Evolutionary conservation across 2,113 vertebrate genomes (phyloP), one percentile per base, ranked within the genome.

Genomic region (Gadus chalcogrammus): DNA sequence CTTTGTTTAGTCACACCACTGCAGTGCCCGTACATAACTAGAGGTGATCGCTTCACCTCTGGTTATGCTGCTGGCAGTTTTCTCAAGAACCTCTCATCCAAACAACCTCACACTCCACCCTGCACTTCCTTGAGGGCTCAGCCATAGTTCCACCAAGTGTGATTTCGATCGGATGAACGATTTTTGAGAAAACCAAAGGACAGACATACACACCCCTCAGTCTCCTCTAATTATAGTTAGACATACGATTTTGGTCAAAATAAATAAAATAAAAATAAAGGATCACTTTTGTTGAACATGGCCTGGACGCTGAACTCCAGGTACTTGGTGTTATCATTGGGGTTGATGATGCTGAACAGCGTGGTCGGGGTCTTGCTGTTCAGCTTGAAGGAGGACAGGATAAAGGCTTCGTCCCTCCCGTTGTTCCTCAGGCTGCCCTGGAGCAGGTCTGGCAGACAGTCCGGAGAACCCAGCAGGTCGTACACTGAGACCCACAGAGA

Each of bases 241-340:
- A 35, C 63, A 52, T 16, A 1, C 15, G 42, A 22, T 4, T 58
- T 31, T 65, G 11, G 60, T 28, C 55, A 2, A 27, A 18, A n/a
- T n/a, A 28, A 42, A 9, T 88, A 13, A 48, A 48, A 48, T 9
- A 48, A 48, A 12, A 12, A 9, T 12, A 48, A 48, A 48, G 42
- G 58, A 17, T 92, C 82, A 99, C 97, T 93, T 93, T 95, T 98
- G 89, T 93, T 97, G 76, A 94, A 85, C 56, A 94, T 93, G 73
- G 95, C 96, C 87, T 96, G 94, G 58, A 98, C 89, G 0, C 79
- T 93, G 75, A 99, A 93, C 74, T 99, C 97, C 85, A 99, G 94
- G 85, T 96, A 94, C 70, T 95, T 97, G 72, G 83, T 94, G 88
- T 92, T 94, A 78, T 97, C 93, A 67, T 75, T 79, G 63, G 95